A percentile compares a stretch with the other conserved stretches of the same genome.
phyloP scores from a whole-genome alignment of 2,888 invertebrate genomes.

The Eupithecia tripunctaria region DNA sequence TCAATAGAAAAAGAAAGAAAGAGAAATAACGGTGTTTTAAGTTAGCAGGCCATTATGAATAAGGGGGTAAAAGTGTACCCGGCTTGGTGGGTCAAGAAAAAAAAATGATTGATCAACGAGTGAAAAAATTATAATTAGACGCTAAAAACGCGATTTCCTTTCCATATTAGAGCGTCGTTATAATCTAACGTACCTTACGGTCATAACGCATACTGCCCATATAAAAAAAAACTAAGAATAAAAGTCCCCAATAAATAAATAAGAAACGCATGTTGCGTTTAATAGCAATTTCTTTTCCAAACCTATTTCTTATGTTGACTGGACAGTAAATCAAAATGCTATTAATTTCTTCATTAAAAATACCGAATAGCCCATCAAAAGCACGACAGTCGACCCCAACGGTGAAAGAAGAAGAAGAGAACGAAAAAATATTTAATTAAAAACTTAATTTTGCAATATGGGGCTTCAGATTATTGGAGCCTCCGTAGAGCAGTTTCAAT shows the following conservation, averaged over 20 bases:
- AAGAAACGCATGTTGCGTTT: too few relatives aligned
- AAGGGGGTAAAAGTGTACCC: too few relatives aligned
- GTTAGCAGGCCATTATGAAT: too few relatives aligned
- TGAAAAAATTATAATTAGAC: too few relatives aligned
- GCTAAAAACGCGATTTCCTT: too few relatives aligned
- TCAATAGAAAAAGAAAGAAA: too few relatives aligned
- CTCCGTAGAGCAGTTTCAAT: not conserved
- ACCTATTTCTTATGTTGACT: not conserved
- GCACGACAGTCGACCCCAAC: constrained; percentile 46
- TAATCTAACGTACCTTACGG: not conserved
- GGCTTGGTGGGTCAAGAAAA: too few relatives aligned
- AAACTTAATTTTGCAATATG: constrained; percentile 66
- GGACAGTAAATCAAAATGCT: not conserved
- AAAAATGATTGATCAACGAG: too few relatives aligned
- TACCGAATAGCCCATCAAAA: not conserved
- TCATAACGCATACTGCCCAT: not conserved
- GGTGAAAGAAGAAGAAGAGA: constrained; percentile 61
- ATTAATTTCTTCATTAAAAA: constrained; percentile 5
- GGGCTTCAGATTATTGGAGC: constrained; percentile 59
- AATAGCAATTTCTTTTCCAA: not conserved
- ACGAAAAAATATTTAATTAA: constrained; percentile 77
- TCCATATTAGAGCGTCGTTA: too few relatives aligned
- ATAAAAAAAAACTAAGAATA: too few relatives aligned
- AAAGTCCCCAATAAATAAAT: too few relatives aligned
- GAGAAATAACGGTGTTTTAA: too few relatives aligned